Percentiles rank a stretch among this genome's conserved stretches.
Conservation (phyloP, 2,888 invertebrate species). For the Barypeithes pellucidus region DNA sequence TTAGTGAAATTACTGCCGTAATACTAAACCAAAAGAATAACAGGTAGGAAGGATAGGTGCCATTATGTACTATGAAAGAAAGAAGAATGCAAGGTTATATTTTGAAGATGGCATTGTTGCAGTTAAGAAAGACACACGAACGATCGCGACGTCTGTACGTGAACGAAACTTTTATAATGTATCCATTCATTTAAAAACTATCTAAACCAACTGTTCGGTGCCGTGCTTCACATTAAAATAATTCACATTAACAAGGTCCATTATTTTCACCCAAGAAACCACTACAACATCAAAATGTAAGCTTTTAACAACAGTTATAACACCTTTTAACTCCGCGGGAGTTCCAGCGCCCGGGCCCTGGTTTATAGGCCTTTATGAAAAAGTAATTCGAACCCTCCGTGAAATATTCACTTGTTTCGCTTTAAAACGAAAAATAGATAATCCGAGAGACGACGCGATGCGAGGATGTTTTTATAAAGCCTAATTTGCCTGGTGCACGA, state of each 20-base stretch:
- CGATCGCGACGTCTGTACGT: too few relatives aligned
- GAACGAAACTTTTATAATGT: not conserved
- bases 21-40: too few relatives aligned
- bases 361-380: slow-evolving; percentile 27
- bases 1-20: too few relatives aligned
- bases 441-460: slow-evolving; percentile 6
- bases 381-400: slow-evolving; percentile 6
- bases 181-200: not conserved
- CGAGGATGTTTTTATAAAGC: slow-evolving; percentile 29
- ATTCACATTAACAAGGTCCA: slow-evolving; percentile 13
- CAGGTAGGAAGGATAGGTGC: too few relatives aligned
- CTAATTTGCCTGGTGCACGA: slow-evolving; percentile 33
- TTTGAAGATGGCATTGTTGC: too few relatives aligned
- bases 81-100: too few relatives aligned
- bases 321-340: slow-evolving; percentile 36
- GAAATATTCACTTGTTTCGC: slow-evolving; percentile 9
- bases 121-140: too few relatives aligned
- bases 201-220: not conserved
- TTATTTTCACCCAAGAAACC: slow-evolving; percentile 30
- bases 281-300: slow-evolving; percentile 36
- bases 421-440: slow-evolving; percentile 5
- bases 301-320: slow-evolving; percentile 42
- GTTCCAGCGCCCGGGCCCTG: slow-evolving; percentile 24
- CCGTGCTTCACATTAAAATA: not conserved
- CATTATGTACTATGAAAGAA: too few relatives aligned